Base-by-base conservation (phyloP, 2,113 vertebrate genomes). In the Hirundichthys speculiger region DNA sequence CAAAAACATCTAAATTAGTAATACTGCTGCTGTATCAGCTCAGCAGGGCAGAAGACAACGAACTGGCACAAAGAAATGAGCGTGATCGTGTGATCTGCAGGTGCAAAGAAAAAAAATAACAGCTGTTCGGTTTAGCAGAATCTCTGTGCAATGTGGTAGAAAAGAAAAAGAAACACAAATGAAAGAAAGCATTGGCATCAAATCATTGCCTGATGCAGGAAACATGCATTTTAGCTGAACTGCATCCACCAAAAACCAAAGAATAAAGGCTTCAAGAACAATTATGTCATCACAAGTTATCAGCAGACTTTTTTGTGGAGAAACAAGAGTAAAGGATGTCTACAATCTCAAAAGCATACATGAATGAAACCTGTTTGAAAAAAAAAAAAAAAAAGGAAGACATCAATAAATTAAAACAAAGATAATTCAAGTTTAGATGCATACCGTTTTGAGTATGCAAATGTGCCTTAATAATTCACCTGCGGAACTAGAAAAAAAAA, bases 401-500 rank as follows among this genome's bases (percentile, higher is more conserved):
- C n/a, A n/a, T n/a, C n/a, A n/a, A n/a, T 18, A 46, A 57, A 68
- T 16, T 27, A 11, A 58, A 20, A 22, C 49, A 69, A 64, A 70
- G 10, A 45, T 56, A 72, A 78, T 86, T 87, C 77, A 86, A 87
- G 86, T 89, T 86, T 75, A 72, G 63, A 70, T 9, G 52, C 19
- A 64, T 55, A 67, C 52, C 4, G 3, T 34, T 70, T 50, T 30
- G 25, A 79, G 58, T 50, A 53, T 42, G 18, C 51, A 62, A 68
- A 84, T 70, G 74, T 75, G 77, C 73, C 40, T 58, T 43, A 41
- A 79, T 39, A 49, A 72, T 64, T 56, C 63, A 85, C 65, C 55
- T 25, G 14, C n/a, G 20, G 21, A 57, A 27, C 5, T 19, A 13
- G 14, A 1, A 20, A 11, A 16, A 27, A 20, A 34, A 1, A 41